Evolutionary conservation across 2,888 invertebrate species (phyloP).

Genomic region (Frankliniella intonsa): DNA sequence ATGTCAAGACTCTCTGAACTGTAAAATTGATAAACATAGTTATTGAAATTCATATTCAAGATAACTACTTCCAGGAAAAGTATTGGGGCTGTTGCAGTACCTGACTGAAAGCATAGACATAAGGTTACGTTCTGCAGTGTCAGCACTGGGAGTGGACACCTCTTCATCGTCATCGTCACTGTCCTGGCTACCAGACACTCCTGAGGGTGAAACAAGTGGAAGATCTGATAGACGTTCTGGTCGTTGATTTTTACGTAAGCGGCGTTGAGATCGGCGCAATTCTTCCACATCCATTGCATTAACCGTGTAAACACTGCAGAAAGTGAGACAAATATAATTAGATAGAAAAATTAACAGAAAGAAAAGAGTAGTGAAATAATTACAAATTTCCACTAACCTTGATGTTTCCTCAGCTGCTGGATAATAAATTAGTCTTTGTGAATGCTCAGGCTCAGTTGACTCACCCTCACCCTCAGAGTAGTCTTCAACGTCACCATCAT

Average conservation of each 20-base stretch:
- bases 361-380: constrained; percentile 28
- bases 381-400: constrained; percentile 45
- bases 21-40: constrained; percentile 35
- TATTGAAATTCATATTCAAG: background rate
- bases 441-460: constrained; percentile 61
- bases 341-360: constrained; percentile 28
- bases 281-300: constrained; percentile 85
- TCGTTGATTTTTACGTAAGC: constrained; percentile 57
- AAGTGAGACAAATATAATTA: constrained; percentile 34
- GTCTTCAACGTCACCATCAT: constrained; percentile 81
- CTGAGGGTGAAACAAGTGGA: constrained; percentile 35
- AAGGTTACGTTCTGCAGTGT: constrained; percentile 72
- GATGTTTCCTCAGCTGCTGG: constrained; percentile 62
- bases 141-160: constrained; percentile 77
- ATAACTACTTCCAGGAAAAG: background rate
- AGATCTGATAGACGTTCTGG: constrained; percentile 44
- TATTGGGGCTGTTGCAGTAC: constrained; percentile 44
- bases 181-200: constrained; percentile 58
- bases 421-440: constrained; percentile 59
- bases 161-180: constrained; percentile 62
- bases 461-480: constrained; percentile 78
- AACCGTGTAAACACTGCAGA: constrained; percentile 72
- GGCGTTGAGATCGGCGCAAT: constrained; percentile 67
- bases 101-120: constrained; percentile 67
- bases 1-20: constrained; percentile 48